Conservation (phyloP, 2,888 invertebrate genomes). For the Phlogophora meticulosa region DNA sequence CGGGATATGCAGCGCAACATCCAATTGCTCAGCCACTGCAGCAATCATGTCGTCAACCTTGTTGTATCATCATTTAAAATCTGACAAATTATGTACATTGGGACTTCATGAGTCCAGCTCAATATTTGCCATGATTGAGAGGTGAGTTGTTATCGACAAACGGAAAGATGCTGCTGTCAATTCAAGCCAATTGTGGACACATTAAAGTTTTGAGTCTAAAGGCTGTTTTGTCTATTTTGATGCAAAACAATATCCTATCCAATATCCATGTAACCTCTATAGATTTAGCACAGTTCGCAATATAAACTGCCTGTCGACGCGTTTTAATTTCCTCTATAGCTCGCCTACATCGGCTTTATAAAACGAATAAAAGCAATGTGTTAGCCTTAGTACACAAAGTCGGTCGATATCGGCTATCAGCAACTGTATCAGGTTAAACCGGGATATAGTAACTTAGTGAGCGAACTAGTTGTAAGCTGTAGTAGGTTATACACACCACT, state of each 20-base stretch:
- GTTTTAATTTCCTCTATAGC: constrained; percentile 19
- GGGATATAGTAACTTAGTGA: constrained; percentile 32
- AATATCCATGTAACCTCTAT: background rate
- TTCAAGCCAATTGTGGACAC: too few relatives aligned
- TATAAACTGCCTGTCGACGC: background rate
- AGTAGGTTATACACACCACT: constrained; percentile 37
- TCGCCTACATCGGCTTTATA: background rate
- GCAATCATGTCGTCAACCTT: too few relatives aligned
- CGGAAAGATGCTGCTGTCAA: too few relatives aligned
- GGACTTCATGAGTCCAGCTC: too few relatives aligned
- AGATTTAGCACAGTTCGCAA: background rate
- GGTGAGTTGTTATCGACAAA: too few relatives aligned
- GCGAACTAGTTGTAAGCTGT: constrained; percentile 40
- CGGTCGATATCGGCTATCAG: constrained; percentile 23
- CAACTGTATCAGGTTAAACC: constrained; percentile 22
- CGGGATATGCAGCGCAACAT: too few relatives aligned
- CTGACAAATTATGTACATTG: too few relatives aligned
- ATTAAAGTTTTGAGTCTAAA: too few relatives aligned
- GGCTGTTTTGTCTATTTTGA: too few relatives aligned
- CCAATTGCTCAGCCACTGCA: too few relatives aligned
- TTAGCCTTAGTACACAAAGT: background rate
- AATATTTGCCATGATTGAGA: too few relatives aligned
- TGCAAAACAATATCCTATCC: background rate
- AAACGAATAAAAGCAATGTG: constrained; percentile 5
- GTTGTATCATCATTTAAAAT: too few relatives aligned